These are phyloP conservation scores for Poecile montanus DNA, from an alignment of 2,797 vertebrate genomes.

Conservation along the genomic window DNA sequence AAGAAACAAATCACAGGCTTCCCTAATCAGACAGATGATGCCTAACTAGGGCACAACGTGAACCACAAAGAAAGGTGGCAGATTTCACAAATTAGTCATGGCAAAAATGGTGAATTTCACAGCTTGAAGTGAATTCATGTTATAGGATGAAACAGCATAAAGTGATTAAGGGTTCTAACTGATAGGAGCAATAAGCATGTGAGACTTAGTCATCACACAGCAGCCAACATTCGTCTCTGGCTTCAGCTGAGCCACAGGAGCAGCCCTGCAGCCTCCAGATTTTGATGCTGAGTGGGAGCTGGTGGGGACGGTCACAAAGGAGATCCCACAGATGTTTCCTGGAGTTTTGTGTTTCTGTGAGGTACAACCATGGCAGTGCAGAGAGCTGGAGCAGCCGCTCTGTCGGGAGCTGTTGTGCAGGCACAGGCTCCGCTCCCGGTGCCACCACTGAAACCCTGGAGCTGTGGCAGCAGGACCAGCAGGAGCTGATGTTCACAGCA, in stretches of 20 bases:
- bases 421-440: fast-evolving
- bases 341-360: neutral
- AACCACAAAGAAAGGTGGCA: constrained; percentile 48
- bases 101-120: constrained; percentile 67
- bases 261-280: neutral
- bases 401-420: neutral
- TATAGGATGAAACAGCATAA: constrained; percentile 53
- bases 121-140: constrained; percentile 46
- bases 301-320: neutral
- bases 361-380: neutral
- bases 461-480: neutral
- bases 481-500: neutral
- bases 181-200: constrained; percentile 55
- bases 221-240: neutral
- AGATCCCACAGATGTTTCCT: neutral
- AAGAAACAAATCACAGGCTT: neutral
- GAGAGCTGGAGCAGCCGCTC: neutral
- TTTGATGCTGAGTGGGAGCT: neutral
- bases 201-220: constrained; percentile 58
- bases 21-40: constrained; percentile 8
- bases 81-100: constrained; percentile 58
- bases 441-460: neutral
- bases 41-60: constrained; percentile 16
- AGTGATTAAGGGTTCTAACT: constrained; percentile 58
- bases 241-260: neutral